A percentile compares a stretch with the other conserved stretches of the same genome.
Evolutionary conservation across 2,113 vertebrate genomes (phyloP).

Genomic region (Dolichallabes microphthalmus): DNA sequence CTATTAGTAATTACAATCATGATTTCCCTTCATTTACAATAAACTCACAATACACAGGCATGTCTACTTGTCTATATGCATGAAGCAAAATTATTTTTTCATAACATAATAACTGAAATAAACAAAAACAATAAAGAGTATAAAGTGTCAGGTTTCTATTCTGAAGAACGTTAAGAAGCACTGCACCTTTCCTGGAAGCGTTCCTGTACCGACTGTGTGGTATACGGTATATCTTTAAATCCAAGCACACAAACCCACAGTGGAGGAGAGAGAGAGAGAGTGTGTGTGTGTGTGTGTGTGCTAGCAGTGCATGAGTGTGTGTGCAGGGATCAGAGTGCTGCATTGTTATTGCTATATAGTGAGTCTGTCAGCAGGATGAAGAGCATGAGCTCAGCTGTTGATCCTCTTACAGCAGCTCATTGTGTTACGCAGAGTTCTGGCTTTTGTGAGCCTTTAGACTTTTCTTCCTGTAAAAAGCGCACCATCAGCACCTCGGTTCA

Average conservation of each 20-base stretch:
- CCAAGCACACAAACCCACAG: neutral
- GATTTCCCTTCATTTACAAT: neutral
- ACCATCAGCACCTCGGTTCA: neutral
- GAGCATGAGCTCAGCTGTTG: neutral
- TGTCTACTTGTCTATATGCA: neutral
- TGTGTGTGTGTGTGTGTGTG: neutral
- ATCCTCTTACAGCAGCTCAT: neutral
- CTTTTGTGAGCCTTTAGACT: neutral
- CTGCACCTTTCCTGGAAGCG: neutral
- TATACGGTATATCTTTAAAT: neutral
- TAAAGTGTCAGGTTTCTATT: neutral
- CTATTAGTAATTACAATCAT: neutral
- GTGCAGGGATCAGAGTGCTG: neutral
- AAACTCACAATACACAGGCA: neutral
- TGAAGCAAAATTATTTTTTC: neutral
- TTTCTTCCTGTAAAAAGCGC: neutral
- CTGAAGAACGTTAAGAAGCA: neutral
- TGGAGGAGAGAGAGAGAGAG: neutral
- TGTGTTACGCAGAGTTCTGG: neutral
- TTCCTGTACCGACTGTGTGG: neutral
- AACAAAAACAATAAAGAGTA: neutral
- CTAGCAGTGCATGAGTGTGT: no score
- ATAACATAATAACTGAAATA: neutral
- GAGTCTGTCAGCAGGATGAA: neutral
- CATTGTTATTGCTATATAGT: slow-evolving; percentile 12